Evolutionary conservation across 92 coral and sea anemone genomes (phyloP), one percentile per base, ranked within the genome.

Genomic region (Zoanthus sociatus): DNA sequence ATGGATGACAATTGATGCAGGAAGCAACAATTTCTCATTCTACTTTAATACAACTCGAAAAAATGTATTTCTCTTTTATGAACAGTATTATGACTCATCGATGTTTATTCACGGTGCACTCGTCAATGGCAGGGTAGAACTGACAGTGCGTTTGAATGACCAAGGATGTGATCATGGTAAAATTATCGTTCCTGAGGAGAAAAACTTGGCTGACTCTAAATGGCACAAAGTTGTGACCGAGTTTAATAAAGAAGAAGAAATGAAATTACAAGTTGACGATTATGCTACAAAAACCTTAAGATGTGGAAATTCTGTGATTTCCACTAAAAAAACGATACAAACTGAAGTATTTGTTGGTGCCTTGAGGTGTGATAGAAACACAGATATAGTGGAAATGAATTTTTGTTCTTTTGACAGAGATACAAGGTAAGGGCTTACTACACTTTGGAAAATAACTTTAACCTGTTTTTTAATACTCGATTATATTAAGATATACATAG

Each of bases 281-380:
- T 17, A n/a, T 68, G 11, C 63, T 44, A 14, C 63, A 46, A 47
- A 20, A 26, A 20, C 75, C 11, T n/a, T 18, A 16, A 18, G 16
- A 26, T 78, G 84, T 31, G 70, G 51, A 58, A 31, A 60, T 8
- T 32, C 71, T 78, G 56, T 11, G 68, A 15, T 78, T n/a, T 1
- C n/a, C 17, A 10, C 17, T 1, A 42, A 37, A 6, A 26, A 61
- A 2, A 0, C 9, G 3, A 20, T 45, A 1, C 6, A 1, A 45
- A 61, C 54, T 9, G 84, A 78, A 16, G 46, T 78, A 71, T 78
- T 78, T 32, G 55, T 81, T 47, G 85, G 85, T 66, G 85, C 82
- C 10, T 54, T 75, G 61, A 75, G 4, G 6, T 47, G 16, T 44
- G 69, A 63, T 9, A 63, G 69, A 2, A 63, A 63, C 69, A n/a